Evolutionary conservation across 2,888 invertebrate species (phyloP).

Genomic region (Frankliniella fusca): DNA sequence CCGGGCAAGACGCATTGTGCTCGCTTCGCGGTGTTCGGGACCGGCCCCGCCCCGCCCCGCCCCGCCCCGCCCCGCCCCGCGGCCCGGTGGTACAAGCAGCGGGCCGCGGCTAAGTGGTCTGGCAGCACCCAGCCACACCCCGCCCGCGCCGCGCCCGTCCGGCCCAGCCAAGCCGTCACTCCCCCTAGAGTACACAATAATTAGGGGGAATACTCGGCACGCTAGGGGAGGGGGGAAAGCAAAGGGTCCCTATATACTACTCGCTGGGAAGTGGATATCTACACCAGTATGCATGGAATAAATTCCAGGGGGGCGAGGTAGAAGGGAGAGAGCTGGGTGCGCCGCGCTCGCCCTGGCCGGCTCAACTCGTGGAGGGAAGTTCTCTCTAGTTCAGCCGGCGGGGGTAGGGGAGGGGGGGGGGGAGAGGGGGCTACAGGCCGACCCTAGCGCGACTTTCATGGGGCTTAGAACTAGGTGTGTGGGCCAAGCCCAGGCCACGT

Average conservation of each 20-base stretch:
- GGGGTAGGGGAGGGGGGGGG: not conserved
- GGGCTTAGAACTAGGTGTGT: too few species aligned
- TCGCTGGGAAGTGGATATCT: not conserved
- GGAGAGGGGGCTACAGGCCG: not conserved
- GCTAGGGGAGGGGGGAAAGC: not conserved
- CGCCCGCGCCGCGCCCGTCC: not conserved
- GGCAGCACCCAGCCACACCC: not conserved
- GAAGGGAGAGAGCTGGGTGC: not conserved
- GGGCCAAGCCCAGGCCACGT: too few species aligned
- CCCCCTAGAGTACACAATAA: slow-evolving; percentile 20
- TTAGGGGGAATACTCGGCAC: slow-evolving; percentile 13
- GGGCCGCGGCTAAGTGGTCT: not conserved
- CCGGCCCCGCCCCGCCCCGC: not conserved
- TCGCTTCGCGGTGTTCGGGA: not conserved
- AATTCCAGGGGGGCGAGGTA: not conserved
- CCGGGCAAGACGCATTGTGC: not conserved
- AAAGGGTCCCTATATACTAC: not conserved
- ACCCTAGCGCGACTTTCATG: too few species aligned
- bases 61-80: slow-evolving; percentile 5
- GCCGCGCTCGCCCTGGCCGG: not conserved
- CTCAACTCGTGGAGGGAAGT: not conserved
- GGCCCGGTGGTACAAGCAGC: not conserved
- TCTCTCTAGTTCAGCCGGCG: not conserved
- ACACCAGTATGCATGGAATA: slow-evolving; percentile 22
- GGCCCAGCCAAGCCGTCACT: not conserved